Conservation (phyloP, 2,888 invertebrate species). For the Athetis lepigone region DNA sequence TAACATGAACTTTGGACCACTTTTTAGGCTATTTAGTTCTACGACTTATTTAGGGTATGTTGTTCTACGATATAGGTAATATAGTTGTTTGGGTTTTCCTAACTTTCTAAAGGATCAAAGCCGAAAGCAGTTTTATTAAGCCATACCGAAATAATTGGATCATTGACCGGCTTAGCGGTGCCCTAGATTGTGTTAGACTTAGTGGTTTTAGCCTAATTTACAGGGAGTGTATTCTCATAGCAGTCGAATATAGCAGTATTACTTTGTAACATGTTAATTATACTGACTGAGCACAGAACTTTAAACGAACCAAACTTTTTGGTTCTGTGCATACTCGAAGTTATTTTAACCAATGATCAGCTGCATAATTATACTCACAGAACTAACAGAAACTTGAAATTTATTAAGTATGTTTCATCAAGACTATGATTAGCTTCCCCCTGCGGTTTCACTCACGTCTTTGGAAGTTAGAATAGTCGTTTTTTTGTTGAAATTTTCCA, state of each 20-base stretch:
- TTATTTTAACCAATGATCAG: constrained; percentile 9
- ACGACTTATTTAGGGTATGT: no score
- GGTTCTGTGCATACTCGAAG: constrained; percentile 4
- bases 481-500: no score
- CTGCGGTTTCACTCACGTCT: no score
- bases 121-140: not conserved
- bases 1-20: not conserved
- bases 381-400: no score
- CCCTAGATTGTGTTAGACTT: constrained; percentile 4
- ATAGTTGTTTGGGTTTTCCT: no score
- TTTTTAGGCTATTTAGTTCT: no score
- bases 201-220: constrained; percentile 24
- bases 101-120: not conserved
- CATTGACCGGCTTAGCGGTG: constrained; percentile 2
- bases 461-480: no score
- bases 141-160: constrained; percentile 4
- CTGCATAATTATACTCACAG: no score
- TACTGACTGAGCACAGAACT: constrained; percentile 8
- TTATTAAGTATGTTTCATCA: no score
- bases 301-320: not conserved
- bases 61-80: no score
- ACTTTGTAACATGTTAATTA: constrained; percentile 16
- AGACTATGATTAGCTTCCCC: no score
- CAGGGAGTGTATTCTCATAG: not conserved
- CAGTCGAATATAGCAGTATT: constrained; percentile 9